A percentile compares a stretch with the other conserved stretches of the same genome.
Evolutionary conservation across 2,888 invertebrate species (phyloP).

Genomic region (Mythimna vitellina): DNA sequence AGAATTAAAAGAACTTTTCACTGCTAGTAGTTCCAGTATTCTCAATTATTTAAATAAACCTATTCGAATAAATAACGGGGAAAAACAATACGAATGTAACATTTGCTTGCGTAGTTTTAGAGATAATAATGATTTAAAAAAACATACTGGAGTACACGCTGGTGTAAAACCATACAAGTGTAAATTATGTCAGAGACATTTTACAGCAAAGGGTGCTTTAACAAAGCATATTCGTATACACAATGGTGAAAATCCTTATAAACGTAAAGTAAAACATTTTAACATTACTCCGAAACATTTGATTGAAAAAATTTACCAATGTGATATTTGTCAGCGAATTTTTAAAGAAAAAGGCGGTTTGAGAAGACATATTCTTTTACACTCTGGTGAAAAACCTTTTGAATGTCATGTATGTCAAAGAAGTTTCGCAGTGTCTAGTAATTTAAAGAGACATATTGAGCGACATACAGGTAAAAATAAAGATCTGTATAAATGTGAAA

Average conservation of each 20-base stretch:
- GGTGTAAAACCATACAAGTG: neutral
- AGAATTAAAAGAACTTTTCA: neutral
- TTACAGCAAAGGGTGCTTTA: no score
- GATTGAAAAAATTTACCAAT: no score
- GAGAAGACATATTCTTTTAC: no score
- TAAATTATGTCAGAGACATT: neutral
- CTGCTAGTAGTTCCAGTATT: no score
- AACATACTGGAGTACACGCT: neutral
- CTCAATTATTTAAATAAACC: neutral
- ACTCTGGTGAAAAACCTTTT: no score
- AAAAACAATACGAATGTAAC: constrained; percentile 2
- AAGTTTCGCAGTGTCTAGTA: neutral
- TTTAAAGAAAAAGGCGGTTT: no score
- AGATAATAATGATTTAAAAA: neutral
- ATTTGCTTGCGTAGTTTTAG: neutral
- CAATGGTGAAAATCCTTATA: no score
- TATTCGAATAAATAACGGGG: neutral
- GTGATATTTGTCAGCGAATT: no score
- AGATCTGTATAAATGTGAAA: neutral
- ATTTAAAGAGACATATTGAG: neutral
- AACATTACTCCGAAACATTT: no score
- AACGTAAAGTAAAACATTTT: no score
- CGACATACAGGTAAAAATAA: neutral
- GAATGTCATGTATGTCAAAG: neutral
- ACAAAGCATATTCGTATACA: no score